Evolutionary conservation across 2,797 vertebrate genomes (phyloP), one percentile per base, ranked within the genome.

Genomic region (Poeciliopsis infans): DNA sequence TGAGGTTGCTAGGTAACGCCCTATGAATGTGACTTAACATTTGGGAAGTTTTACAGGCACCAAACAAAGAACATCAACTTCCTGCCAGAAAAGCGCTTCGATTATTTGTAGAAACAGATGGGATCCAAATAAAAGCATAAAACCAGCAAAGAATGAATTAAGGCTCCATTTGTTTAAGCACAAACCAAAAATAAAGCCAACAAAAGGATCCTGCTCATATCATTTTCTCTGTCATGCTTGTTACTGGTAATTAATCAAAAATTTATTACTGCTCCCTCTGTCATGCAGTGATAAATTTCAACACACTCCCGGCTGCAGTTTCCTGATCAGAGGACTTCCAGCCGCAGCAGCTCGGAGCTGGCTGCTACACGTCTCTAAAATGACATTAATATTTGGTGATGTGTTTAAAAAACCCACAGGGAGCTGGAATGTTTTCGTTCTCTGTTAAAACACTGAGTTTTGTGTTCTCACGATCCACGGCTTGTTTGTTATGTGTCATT

Each of bases 401-500:
- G 46, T 3, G 36, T 31, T 2, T 39, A 55, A 75, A 81, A 33
- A 45, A 70, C 43, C 45, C 31, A 49, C 28, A 25, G 57, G 12
- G 31, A 7, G 36, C 46, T 61, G 53, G 5, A 15, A 33, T 28
- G 15, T 41, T 39, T 66, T 55, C 5, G n/a, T n/a, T 70, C 25
- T 8, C 13, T 41, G 3, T 4, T 66, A 5, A 66, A 76, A 59
- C 53, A 66, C 51, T 46, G 16, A 25, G 71, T 75, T 53, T n/a
- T 11, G 59, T 18, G 55, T 66, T 28, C 72, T 66, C 11, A 28
- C 31, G 20, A 5, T 43, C 39, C 46, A 13, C 1, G 0, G 16
- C 16, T 47, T 77, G 36, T 49, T 76, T 51, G 39, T 18, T 55
- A 39, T 80, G 53, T 13, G 72, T 79, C 66, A 74, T 74, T 7